Evolutionary conservation across 2,113 vertebrate species (phyloP).

Genomic region (Castor canadensis): DNA sequence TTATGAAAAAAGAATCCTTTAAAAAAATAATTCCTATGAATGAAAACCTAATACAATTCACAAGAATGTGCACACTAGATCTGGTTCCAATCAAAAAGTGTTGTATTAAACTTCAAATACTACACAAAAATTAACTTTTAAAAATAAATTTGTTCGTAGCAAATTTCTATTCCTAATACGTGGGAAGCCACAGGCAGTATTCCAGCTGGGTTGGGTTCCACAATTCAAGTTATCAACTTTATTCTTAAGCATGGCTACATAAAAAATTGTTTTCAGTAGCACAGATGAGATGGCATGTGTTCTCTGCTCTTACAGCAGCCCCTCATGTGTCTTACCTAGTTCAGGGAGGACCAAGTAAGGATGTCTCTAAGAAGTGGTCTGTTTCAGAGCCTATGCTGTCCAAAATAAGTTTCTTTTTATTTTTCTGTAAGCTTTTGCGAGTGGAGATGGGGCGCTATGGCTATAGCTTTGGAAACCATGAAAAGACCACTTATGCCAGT

Average conservation of each 20-base stretch:
- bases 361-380: not conserved
- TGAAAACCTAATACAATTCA: too few relatives aligned
- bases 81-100: not conserved
- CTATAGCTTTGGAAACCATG: not conserved
- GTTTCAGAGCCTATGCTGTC: not conserved
- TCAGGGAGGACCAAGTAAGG: not conserved
- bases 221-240: not conserved
- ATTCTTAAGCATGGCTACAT: not conserved
- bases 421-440: not conserved
- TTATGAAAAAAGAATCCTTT: not conserved
- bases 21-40: too few relatives aligned
- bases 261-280: not conserved
- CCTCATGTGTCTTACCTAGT: not conserved
- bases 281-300: not conserved
- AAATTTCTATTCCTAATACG: not conserved
- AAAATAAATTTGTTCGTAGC: not conserved
- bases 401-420: not conserved
- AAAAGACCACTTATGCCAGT: not conserved
- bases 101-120: constrained; percentile 33
- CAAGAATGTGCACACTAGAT: constrained; percentile 10
- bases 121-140: constrained; percentile 36
- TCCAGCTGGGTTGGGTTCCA: not conserved
- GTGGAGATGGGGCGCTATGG: not conserved
- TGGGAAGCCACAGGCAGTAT: not conserved
- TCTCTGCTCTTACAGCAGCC: not conserved